Base-by-base conservation (phyloP, 1,140 invertebrate species). In the Ceratitis capitata region DNA sequence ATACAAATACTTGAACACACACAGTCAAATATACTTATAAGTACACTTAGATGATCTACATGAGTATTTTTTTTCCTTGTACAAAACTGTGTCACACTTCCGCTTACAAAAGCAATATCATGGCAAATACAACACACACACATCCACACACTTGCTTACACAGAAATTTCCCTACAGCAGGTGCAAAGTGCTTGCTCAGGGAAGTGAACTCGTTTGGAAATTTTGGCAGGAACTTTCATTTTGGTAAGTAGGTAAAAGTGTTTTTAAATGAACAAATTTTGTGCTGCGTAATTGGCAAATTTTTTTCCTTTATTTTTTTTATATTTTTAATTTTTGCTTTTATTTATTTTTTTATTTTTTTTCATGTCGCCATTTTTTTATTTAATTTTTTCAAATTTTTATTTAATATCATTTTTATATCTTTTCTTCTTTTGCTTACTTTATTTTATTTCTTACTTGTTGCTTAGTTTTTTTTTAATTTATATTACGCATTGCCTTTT, bases 121-220 rank as follows among this genome's bases (percentile, higher is more conserved):
- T 5, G 14, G n/a, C 29, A 69, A 29, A 69, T 5, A 1, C 16
- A 32, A 12, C 29, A 16, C 29, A 39, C 61, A 39, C 32, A 35
- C 61, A 69, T 5, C 61, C 51, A 6, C 29, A 7, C n/a, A 26
- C 26, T 47, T n/a, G 51, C 19, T 5, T 19, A 19, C 51, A 2
- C 3, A 19, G 51, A 23, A n/a, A n/a, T 56, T 19, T 56, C n/a
- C n/a, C n/a, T n/a, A n/a, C n/a, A n/a, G n/a, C n/a, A n/a, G n/a
- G n/a, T 56, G 53, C 53, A n/a, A 23, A 78, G 69, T 78, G 69
- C 45, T 78, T 78, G 69, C 69, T 78, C 69, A 42, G 42, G 39
- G 69, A 45, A 78, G 69, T 78, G 69, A 78, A 78, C 69, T 78
- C 39, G 69, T 9, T 19, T 45, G 42, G 39, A 78, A 78, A 78